A percentile compares a stretch with the other conserved stretches of the same genome.
phyloP scores from a whole-genome alignment of 2,113 vertebrate genomes.

The Chionis minor region DNA sequence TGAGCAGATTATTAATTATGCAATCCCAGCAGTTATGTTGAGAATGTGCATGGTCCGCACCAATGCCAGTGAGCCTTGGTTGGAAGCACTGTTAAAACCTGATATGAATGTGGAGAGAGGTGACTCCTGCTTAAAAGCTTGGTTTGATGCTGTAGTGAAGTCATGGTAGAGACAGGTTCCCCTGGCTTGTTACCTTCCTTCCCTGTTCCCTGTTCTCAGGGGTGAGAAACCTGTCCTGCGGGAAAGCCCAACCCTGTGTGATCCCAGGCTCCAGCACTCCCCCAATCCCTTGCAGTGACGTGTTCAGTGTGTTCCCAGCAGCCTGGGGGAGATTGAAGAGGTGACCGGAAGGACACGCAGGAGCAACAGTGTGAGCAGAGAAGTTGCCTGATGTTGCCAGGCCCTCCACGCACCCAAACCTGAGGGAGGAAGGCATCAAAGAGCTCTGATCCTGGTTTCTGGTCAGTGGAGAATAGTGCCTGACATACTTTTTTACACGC shows the following conservation, averaged over 20 bases:
- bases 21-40: not conserved
- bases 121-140: not conserved
- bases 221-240: not conserved
- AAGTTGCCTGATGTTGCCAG: not conserved
- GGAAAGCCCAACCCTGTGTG: not conserved
- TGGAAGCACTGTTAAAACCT: not conserved
- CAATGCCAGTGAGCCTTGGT: not conserved
- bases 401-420: not conserved
- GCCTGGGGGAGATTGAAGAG: not conserved
- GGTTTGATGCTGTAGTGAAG: not conserved
- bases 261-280: not conserved
- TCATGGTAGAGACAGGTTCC: not conserved
- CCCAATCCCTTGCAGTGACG: not conserved
- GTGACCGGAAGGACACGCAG: no score
- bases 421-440: not conserved
- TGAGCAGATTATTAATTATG: not conserved
- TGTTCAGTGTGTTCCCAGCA: not conserved
- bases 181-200: not conserved
- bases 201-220: not conserved
- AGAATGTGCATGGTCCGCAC: not conserved
- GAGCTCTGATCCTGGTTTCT: not conserved
- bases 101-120: not conserved
- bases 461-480: not conserved
- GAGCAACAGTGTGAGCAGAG: not conserved
- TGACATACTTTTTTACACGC: not conserved